A percentile compares a stretch with the other conserved stretches of the same genome.
Conservation (phyloP, 2,888 invertebrate species). For the Rotaria magnacalcarata region DNA sequence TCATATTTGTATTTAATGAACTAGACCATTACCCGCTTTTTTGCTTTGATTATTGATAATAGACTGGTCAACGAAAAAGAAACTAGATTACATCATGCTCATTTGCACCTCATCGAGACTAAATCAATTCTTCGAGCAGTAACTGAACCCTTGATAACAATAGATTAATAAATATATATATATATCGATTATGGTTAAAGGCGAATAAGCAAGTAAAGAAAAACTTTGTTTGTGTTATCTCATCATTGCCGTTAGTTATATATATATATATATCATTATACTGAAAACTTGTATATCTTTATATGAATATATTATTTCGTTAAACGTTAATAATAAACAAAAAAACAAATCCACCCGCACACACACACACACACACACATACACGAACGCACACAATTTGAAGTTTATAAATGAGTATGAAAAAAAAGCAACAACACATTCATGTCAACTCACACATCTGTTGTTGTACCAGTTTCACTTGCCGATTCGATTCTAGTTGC, state of each 20-base stretch:
- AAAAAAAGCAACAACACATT: background rate
- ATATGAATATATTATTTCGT: slow-evolving; percentile 12
- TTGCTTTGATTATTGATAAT: background rate
- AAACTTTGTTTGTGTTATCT: slow-evolving; percentile 6
- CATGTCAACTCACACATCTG: background rate
- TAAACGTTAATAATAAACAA: slow-evolving; percentile 4
- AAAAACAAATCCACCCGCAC: too few relatives aligned
- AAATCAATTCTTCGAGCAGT: background rate
- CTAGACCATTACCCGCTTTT: background rate
- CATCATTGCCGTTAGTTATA: background rate
- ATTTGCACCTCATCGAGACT: background rate
- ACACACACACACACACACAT: background rate
- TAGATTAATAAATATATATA: background rate
- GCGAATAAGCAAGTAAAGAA: background rate
- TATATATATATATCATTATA: background rate
- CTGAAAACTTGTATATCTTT: background rate
- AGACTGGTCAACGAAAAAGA: background rate
- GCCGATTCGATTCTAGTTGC: background rate
- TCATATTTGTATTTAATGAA: background rate
- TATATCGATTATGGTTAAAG: background rate
- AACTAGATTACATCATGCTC: background rate
- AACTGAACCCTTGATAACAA: background rate
- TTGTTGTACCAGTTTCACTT: background rate
- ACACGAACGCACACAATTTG: background rate
- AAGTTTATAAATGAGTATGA: background rate